phyloP scores from a whole-genome alignment of 2,888 invertebrate species.

The Caenorhabditis drosophilae region DNA sequence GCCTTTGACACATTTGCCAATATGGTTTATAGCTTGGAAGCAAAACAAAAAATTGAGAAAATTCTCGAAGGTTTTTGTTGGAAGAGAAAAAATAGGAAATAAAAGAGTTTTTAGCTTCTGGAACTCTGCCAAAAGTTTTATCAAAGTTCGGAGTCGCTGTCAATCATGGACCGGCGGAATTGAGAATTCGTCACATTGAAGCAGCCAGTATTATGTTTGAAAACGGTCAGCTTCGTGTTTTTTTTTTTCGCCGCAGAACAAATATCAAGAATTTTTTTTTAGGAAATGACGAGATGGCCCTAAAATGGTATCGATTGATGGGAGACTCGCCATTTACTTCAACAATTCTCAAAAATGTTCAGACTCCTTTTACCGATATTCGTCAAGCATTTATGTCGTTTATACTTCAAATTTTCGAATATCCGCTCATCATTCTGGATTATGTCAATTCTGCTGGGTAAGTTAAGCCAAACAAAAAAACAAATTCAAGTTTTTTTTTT shows the following conservation, averaged over 20 bases:
- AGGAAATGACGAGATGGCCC: conserved; percentile 4
- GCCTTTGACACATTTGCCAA: conserved; percentile 42
- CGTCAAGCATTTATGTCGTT: conserved; percentile 16
- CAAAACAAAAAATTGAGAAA: conserved; percentile 16
- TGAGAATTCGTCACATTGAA: conserved; percentile 33
- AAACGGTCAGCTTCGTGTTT: conserved; percentile 23
- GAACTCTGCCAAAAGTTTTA: conserved; percentile 18
- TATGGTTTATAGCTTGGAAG: conserved; percentile 26
- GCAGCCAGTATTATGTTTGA: conserved; percentile 34
- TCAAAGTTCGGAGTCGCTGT: conserved; percentile 24
- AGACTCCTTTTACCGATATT: conserved; percentile 30
- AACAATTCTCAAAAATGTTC: conserved; percentile 9
- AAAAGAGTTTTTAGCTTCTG: conserved; percentile 6
- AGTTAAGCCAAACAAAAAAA: conserved; percentile 3
- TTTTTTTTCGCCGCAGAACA: background rate
- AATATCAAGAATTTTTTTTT: conserved; percentile 3
- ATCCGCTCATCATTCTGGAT: conserved; percentile 10
- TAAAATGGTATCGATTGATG: conserved; percentile 11
- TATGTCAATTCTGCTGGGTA: conserved; percentile 20
- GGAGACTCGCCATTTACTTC: conserved; percentile 18
- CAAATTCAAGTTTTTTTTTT: conserved; percentile 3
- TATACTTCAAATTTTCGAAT: conserved; percentile 9
- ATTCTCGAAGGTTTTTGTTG: conserved; percentile 9
- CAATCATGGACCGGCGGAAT: conserved; percentile 34
- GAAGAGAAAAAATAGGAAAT: background rate